These are phyloP conservation scores for Eurytoma californica DNA, from an alignment of 2,888 invertebrate genomes.

Conservation along the genomic window DNA sequence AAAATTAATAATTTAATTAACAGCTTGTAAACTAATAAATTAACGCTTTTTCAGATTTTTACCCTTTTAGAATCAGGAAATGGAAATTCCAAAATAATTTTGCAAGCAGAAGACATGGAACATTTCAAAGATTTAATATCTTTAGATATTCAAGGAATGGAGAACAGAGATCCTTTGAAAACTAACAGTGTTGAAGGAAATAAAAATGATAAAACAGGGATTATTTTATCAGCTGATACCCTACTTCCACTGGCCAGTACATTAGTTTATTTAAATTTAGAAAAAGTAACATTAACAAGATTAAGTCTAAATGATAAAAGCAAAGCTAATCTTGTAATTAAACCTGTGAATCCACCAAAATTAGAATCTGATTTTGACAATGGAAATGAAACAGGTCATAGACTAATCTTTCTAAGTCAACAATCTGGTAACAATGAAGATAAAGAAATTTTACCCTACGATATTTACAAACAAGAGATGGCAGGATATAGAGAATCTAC, in stretches of 20 bases:
- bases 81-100: constrained; percentile 62
- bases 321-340: constrained; percentile 67
- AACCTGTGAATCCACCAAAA: constrained; percentile 60
- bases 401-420: constrained; percentile 68
- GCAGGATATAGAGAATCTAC: constrained; percentile 75
- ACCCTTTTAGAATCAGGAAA: constrained; percentile 68
- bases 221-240: constrained; percentile 67
- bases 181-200: constrained; percentile 49
- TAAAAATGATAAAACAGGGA: constrained; percentile 57
- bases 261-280: constrained; percentile 67
- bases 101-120: constrained; percentile 74
- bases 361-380: constrained; percentile 50
- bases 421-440: constrained; percentile 68
- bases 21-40: background rate
- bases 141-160: constrained; percentile 79
- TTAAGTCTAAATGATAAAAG: constrained; percentile 60
- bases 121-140: constrained; percentile 77
- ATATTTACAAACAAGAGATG: constrained; percentile 77
- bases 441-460: constrained; percentile 80
- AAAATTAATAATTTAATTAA: background rate
- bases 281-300: constrained; percentile 66
- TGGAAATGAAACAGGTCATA: constrained; percentile 64
- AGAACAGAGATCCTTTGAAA: constrained; percentile 57
- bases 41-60: constrained; percentile 61
- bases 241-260: constrained; percentile 65